phyloP scores from a whole-genome alignment of 1,140 invertebrate genomes.

The Platorchestia sp. region DNA sequence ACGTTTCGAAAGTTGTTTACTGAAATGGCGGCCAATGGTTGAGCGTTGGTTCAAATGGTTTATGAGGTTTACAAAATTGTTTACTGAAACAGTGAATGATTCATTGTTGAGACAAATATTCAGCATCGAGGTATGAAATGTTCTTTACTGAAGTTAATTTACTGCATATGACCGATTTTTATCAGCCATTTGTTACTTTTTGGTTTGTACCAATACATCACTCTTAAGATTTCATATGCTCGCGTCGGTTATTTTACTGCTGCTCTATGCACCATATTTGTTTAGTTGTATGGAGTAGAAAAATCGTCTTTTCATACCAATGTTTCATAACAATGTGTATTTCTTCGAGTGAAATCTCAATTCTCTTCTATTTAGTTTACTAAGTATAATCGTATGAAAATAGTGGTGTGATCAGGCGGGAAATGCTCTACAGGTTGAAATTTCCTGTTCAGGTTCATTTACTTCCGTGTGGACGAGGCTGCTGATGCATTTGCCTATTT shows the following conservation, averaged over 20 bases:
- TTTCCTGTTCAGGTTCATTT: neutral
- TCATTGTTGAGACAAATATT: no score
- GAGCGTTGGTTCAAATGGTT: no score
- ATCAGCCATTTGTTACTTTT: neutral
- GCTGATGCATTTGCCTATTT: neutral
- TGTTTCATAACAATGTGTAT: neutral
- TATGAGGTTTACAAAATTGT: neutral
- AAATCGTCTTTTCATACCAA: no score
- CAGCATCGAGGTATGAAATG: neutral
- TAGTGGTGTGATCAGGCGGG: no score
- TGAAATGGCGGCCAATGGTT: neutral
- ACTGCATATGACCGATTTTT: neutral
- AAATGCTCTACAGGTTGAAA: neutral
- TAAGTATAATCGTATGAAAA: neutral
- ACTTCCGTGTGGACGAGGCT: neutral
- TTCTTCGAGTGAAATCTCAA: neutral
- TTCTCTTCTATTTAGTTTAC: neutral
- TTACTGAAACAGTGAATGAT: neutral
- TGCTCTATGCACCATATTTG: no score
- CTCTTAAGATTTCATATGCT: neutral
- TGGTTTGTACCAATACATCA: neutral
- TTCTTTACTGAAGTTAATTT: neutral
- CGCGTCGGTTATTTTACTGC: neutral
- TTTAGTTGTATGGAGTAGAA: no score
- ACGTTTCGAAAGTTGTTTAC: neutral